A percentile compares a stretch with the other conserved stretches of the same genome.
Evolutionary conservation across 1,140 invertebrate species (phyloP).

Genomic region (Eupeodes corollae): DNA sequence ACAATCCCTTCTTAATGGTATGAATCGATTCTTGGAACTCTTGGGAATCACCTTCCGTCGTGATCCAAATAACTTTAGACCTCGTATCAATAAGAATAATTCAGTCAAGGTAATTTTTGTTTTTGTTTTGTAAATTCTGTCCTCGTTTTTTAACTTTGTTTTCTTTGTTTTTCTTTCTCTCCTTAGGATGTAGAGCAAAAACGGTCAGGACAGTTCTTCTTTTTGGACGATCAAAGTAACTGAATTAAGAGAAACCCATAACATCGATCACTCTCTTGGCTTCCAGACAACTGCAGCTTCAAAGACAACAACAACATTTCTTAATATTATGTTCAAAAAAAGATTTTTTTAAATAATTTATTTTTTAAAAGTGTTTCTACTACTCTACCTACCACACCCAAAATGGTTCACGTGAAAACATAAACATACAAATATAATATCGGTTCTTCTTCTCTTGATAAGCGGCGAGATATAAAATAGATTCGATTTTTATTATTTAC

Average conservation of each 20-base stretch:
- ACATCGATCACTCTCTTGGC: too few species aligned
- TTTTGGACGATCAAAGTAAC: conserved; percentile 70
- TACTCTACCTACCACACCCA: too few species aligned
- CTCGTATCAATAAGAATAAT: conserved; percentile 93
- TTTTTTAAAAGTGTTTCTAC: too few species aligned
- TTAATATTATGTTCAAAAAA: too few species aligned
- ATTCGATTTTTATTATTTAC: too few species aligned
- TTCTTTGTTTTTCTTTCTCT: conserved; percentile 12
- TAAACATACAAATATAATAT: too few species aligned
- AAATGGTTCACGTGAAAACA: too few species aligned
- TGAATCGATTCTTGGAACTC: conserved; percentile 97
- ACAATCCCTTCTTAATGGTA: conserved; percentile 89
- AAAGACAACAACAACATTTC: too few species aligned
- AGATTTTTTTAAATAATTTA: too few species aligned
- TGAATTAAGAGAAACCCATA: not conserved
- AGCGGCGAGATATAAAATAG: too few species aligned
- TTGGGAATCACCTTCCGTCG: conserved; percentile 95
- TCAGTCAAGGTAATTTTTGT: conserved; percentile 87
- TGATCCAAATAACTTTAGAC: conserved; percentile 97
- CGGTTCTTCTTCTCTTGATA: too few species aligned
- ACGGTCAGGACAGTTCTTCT: conserved; percentile 93
- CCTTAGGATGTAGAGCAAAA: conserved; percentile 93
- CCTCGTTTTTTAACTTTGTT: conserved; percentile 1
- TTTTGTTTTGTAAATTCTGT: conserved; percentile 2
- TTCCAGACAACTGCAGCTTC: too few species aligned